phyloP scores from a whole-genome alignment of 2,888 invertebrate species.

The Euplagia quadripunctaria region DNA sequence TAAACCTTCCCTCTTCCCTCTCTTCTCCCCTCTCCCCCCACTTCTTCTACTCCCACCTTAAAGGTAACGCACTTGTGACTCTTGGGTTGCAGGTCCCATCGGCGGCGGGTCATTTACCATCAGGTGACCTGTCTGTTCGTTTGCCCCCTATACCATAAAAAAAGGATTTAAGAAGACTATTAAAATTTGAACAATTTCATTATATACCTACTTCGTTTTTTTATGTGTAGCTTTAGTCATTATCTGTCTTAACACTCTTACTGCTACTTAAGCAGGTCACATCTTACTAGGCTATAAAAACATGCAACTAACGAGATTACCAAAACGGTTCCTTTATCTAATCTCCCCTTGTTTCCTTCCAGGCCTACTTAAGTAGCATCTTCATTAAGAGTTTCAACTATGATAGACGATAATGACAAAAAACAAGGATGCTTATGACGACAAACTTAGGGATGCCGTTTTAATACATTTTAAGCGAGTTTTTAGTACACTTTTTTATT shows the following conservation, averaged over 20 bases:
- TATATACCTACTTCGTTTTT: no score
- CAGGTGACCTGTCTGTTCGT: no score
- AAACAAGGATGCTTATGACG: constrained; percentile 53
- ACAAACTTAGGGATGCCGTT: constrained; percentile 14
- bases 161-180: no score
- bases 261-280: constrained; percentile 7
- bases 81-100: no score
- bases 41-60: no score
- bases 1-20: no score
- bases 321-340: constrained; percentile 63
- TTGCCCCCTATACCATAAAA: no score
- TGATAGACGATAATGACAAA: constrained; percentile 61
- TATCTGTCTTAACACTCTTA: neutral
- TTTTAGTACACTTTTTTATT: constrained; percentile 13
- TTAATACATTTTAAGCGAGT: constrained; percentile 13
- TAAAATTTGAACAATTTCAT: no score
- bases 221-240: no score
- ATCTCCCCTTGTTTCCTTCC: constrained; percentile 74
- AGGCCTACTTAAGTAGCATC: constrained; percentile 62
- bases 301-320: constrained; percentile 65
- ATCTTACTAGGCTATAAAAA: constrained; percentile 34
- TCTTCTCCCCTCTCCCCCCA: no score
- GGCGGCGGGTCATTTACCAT: no score
- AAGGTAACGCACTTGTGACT: no score
- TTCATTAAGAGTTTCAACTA: constrained; percentile 61